Evolutionary conservation across 2,888 invertebrate species (phyloP).

Genomic region (Pandemis cinnamomeana): DNA sequence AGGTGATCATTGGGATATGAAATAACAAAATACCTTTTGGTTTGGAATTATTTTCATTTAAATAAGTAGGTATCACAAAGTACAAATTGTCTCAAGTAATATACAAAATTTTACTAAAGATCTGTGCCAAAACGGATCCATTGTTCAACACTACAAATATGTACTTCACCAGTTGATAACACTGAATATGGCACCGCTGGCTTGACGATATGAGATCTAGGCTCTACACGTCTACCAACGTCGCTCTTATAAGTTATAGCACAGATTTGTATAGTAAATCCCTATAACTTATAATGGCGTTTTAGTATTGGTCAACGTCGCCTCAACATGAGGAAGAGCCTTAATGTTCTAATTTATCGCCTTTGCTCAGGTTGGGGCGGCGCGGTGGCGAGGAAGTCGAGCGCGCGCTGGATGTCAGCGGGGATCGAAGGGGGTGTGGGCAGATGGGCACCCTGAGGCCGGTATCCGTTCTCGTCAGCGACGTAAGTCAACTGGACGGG

Average conservation of each 20-base stretch:
- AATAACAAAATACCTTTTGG: not conserved
- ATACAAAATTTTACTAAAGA: slow-evolving; percentile 20
- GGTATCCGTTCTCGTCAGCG: slow-evolving; percentile 89
- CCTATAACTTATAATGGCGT: not conserved
- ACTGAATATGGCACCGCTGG: slow-evolving; percentile 27
- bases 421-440: slow-evolving; percentile 89
- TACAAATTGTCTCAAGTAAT: slow-evolving; percentile 30
- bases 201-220: not conserved
- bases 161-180: slow-evolving; percentile 4
- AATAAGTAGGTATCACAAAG: slow-evolving; percentile 18
- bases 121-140: slow-evolving; percentile 14
- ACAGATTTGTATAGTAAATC: not conserved
- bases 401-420: slow-evolving; percentile 86
- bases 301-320: not conserved
- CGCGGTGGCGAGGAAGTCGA: slow-evolving; percentile 87
- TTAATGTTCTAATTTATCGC: slow-evolving; percentile 45
- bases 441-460: slow-evolving; percentile 85
- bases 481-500: slow-evolving; percentile 85
- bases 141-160: not conserved
- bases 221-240: not conserved
- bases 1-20: not conserved
- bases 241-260: not conserved
- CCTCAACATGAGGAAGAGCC: not conserved
- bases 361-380: slow-evolving; percentile 78
- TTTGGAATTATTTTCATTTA: slow-evolving; percentile 5